Base-by-base conservation (phyloP, 2,113 vertebrate species). In the Pleuronectes platessa region DNA sequence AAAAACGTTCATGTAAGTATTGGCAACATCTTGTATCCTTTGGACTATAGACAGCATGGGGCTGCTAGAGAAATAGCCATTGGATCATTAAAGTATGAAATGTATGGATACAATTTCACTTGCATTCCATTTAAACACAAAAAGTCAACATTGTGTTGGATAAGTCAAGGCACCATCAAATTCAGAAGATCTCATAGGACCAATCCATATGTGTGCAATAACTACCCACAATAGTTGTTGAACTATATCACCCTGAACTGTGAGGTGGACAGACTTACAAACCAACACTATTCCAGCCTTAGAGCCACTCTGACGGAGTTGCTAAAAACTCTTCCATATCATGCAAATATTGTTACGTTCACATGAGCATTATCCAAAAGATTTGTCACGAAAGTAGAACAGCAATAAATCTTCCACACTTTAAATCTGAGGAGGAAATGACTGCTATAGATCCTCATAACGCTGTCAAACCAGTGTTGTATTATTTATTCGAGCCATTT, bases 401-500 rank as follows among this genome's bases (percentile, higher is more conserved):
- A 27, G 61, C 54, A 35, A 42, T 42, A n/a, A 63, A 79, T 76
- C 14, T 61, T 53, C 7, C 31, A 10, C 45, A 74, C 58, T 66
- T 64, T 31, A 71, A 67, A 65, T 67, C 24, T 40, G 18, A 67
- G 18, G 49, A 15, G 64, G 68, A 78, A 71, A 84, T 64, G 0
- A 78, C 56, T 60, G 31, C 55, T 37, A 60, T 79, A 64, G 71
- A 7, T 31, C 31, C 31, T 31, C 31, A 31, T 31, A 31, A 31
- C 13, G 13, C 35, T 61, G 83, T 81, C 74, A 71, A 54, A 70
- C 68, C 55, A 74, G 4, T n/a, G 69, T 9, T 15, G 27, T 35
- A 13, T 70, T 64, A 78, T 73, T 63, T 63, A 78, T 61, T 63
- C 27, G 26, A 58, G 13, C 40, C 49, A 69, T 55, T 62, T 65